Evolutionary conservation across 2,888 invertebrate species (phyloP).

Genomic region (Arrhopalites spinosus): DNA sequence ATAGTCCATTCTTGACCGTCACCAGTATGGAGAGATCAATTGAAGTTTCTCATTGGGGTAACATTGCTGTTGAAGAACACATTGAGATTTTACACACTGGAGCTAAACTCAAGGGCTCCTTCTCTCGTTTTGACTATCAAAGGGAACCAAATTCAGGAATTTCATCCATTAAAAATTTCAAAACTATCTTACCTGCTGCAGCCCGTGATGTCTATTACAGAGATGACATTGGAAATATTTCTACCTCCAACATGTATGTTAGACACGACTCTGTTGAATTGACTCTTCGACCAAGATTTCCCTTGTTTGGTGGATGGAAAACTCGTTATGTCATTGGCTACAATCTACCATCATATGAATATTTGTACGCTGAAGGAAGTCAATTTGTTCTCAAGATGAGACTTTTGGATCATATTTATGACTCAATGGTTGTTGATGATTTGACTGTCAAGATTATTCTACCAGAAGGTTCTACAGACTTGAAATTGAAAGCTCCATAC

Average conservation of each 20-base stretch:
- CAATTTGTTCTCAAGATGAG: constrained; percentile 88
- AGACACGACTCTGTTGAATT: constrained; percentile 92
- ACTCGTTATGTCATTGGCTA: constrained; percentile 96
- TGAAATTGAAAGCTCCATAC: constrained; percentile 82
- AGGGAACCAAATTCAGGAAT: constrained; percentile 85
- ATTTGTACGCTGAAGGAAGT: constrained; percentile 74
- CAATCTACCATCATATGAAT: constrained; percentile 96
- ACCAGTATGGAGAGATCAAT: constrained; percentile 82
- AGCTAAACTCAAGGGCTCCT: constrained; percentile 88
- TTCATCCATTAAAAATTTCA: constrained; percentile 89
- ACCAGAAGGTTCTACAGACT: constrained; percentile 87
- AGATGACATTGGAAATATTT: constrained; percentile 98
- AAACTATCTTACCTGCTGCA: constrained; percentile 74
- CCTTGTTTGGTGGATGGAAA: constrained; percentile 98
- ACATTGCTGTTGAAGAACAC: constrained; percentile 94
- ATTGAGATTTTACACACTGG: constrained; percentile 91
- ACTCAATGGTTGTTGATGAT: constrained; percentile 94
- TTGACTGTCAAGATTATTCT: constrained; percentile 85
- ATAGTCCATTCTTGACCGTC: constrained; percentile 93
- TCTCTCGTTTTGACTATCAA: constrained; percentile 97
- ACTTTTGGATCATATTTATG: constrained; percentile 93
- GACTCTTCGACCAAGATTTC: constrained; percentile 94
- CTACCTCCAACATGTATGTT: constrained; percentile 89
- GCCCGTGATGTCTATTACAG: constrained; percentile 96
- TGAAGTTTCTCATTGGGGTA: constrained; percentile 99